Conservation (phyloP, 2,113 vertebrate genomes). For the Laterallus jamaicensis region DNA sequence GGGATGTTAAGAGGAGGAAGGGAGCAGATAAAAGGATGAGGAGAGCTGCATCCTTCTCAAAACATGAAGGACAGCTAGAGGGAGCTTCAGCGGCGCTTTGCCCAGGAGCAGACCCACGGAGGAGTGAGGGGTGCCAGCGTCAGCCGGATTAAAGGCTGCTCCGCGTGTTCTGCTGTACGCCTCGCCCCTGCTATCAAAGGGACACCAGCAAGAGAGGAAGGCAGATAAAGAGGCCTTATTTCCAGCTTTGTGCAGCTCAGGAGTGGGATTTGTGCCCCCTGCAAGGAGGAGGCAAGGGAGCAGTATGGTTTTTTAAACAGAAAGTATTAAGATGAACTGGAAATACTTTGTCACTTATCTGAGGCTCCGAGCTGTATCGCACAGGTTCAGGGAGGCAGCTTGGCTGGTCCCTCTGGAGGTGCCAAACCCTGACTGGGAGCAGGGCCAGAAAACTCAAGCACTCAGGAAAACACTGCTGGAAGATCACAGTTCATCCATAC, state of each 20-base stretch:
- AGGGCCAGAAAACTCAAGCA: constrained; percentile 11
- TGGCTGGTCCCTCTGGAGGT: background rate
- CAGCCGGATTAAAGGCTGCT: background rate
- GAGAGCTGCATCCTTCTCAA: background rate
- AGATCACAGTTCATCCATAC: constrained; percentile 1
- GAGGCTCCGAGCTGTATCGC: background rate
- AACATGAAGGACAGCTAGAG: background rate
- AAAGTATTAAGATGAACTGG: background rate
- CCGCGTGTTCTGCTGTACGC: background rate
- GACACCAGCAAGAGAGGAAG: background rate
- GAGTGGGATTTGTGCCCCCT: constrained; percentile 6
- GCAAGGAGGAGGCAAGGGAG: background rate
- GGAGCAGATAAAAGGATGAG: background rate
- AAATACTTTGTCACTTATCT: constrained; percentile 13
- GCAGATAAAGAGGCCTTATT: background rate
- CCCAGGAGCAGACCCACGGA: background rate
- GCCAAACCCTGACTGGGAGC: constrained; percentile 11
- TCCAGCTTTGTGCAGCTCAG: background rate
- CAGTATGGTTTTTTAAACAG: background rate
- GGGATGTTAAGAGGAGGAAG: background rate
- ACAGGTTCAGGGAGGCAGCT: constrained; percentile 7
- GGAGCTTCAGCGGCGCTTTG: accelerated
- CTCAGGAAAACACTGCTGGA: background rate
- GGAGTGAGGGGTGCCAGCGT: accelerated
- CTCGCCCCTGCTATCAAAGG: background rate